phyloP scores from a whole-genome alignment of 2,113 vertebrate species.

The Pteropus alecto region DNA sequence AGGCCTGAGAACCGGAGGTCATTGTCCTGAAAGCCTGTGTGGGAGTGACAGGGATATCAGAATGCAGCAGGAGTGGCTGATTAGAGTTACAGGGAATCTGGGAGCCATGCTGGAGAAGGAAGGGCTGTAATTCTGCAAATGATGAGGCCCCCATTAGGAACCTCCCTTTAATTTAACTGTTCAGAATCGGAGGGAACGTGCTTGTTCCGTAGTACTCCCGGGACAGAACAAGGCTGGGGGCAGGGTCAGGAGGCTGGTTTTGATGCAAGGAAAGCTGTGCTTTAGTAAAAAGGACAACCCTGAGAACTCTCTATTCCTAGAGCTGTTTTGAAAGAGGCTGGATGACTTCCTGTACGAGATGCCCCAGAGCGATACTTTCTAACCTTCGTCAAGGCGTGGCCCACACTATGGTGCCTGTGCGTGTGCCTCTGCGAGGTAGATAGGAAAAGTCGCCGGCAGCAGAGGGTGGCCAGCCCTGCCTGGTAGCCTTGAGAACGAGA shows the following conservation, averaged over 20 bases:
- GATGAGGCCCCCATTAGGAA: neutral
- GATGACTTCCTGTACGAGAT: rapidly evolving
- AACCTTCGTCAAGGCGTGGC: too few relatives aligned
- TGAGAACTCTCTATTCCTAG: rapidly evolving
- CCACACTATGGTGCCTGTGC: rapidly evolving
- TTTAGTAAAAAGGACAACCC: rapidly evolving
- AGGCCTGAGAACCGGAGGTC: neutral
- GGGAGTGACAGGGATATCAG: neutral
- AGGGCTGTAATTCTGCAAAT: neutral
- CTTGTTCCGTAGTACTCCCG: neutral
- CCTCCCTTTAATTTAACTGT: neutral
- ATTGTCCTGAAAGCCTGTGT: neutral
- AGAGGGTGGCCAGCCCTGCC: neutral
- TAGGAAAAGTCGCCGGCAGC: neutral
- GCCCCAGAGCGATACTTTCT: neutral
- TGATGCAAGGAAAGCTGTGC: neutral
- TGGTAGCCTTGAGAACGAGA: neutral
- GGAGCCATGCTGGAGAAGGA: neutral
- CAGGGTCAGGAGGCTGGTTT: neutral
- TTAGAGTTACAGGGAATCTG: rapidly evolving
- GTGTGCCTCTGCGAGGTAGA: too few relatives aligned
- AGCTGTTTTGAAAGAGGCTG: neutral
- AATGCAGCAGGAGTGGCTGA: neutral
- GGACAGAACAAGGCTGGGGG: neutral
- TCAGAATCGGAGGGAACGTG: rapidly evolving